Conservation (phyloP, 2,113 vertebrate genomes). For the Myrmophylax atrothorax region DNA sequence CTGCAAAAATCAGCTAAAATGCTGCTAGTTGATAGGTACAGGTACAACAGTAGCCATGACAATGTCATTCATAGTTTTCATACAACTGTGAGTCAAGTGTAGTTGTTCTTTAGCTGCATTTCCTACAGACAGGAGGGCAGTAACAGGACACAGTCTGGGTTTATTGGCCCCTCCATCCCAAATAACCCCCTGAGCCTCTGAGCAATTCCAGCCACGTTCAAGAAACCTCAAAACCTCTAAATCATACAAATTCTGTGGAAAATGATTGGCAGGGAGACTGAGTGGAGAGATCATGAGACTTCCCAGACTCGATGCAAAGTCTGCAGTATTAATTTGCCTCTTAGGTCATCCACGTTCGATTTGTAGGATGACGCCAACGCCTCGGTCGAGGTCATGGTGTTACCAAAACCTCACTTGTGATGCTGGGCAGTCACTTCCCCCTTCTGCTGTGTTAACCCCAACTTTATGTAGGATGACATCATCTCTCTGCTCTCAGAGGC, state of each 20-base stretch:
- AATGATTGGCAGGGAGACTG: background rate
- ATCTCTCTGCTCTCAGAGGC: background rate
- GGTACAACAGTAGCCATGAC: background rate
- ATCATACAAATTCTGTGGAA: background rate
- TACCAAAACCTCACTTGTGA: background rate
- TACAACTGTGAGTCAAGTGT: accelerated
- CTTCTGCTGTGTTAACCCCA: accelerated
- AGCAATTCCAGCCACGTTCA: accelerated
- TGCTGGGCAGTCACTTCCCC: accelerated
- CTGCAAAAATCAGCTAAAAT: background rate
- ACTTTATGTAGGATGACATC: background rate
- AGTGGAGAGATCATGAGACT: background rate
- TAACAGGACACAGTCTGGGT: background rate
- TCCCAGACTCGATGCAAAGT: background rate
- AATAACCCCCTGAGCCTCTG: background rate
- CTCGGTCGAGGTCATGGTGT: background rate
- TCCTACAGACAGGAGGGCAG: background rate
- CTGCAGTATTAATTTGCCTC: background rate
- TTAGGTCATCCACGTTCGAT: background rate
- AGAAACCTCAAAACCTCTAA: background rate
- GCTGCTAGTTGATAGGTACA: background rate
- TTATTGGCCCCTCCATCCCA: background rate
- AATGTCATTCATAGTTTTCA: background rate
- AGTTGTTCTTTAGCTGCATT: background rate
- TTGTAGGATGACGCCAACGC: background rate